A percentile compares a stretch with the other conserved stretches of the same genome.
Evolutionary conservation across 2,888 invertebrate species (phyloP).

Genomic region (Platycnemis pennipes): DNA sequence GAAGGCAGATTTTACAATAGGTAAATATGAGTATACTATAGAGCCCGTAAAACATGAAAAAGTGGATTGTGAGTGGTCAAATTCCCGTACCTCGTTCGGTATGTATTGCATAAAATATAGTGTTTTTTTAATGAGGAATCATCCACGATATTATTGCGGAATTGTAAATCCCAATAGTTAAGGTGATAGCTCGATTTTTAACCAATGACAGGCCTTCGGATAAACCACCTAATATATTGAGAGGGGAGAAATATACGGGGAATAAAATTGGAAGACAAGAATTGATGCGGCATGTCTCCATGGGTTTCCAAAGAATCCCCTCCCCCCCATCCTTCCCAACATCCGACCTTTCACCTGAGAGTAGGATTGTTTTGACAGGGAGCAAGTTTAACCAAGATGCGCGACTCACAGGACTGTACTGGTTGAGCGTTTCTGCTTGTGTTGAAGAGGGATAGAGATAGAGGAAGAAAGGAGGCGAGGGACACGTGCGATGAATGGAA

Average conservation of each 20-base stretch:
- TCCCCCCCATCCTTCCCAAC: neutral
- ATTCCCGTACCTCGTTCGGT: neutral
- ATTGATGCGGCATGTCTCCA: neutral
- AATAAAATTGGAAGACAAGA: neutral
- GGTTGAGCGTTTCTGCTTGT: neutral
- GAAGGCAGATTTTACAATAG: no score
- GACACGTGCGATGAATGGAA: neutral
- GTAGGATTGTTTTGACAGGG: neutral
- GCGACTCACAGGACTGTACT: neutral
- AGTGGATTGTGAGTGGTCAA: neutral
- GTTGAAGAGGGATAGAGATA: no score
- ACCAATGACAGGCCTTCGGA: neutral
- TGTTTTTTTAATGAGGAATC: neutral
- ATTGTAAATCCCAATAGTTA: neutral
- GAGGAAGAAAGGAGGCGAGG: neutral
- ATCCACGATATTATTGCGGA: neutral
- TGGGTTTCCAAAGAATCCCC: neutral
- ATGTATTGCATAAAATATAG: neutral
- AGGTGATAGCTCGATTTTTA: neutral
- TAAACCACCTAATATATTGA: neutral
- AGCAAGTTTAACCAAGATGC: neutral
- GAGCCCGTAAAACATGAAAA: neutral
- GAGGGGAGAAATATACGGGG: neutral
- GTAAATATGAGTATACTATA: no score
- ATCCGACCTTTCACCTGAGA: neutral